phyloP scores from a whole-genome alignment of 2,888 invertebrate genomes.

The Ctenicera cuprea region DNA sequence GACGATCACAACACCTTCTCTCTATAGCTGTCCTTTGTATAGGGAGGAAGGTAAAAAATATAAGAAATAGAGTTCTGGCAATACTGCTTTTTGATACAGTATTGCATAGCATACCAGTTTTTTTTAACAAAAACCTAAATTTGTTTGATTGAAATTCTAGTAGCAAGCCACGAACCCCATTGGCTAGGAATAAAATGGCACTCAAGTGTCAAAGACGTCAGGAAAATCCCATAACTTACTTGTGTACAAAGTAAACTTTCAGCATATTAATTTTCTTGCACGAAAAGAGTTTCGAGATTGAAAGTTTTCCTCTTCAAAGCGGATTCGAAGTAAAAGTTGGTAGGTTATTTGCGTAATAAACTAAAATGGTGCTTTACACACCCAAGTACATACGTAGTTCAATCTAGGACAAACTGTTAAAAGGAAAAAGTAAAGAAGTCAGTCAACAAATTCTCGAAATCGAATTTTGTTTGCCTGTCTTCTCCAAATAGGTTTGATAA shows the following conservation, averaged over 20 bases:
- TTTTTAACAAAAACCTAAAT: no score
- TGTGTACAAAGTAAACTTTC: conserved; percentile 11
- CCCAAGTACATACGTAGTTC: conserved; percentile 4
- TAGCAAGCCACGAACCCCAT: no score
- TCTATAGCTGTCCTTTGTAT: no score
- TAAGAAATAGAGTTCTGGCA: no score
- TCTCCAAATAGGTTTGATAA: conserved; percentile 11
- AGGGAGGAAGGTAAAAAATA: no score
- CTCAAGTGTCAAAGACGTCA: not conserved
- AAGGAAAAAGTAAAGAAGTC: conserved; percentile 24
- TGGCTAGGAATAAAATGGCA: not conserved
- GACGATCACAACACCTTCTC: no score
- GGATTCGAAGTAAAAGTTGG: not conserved
- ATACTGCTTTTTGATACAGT: no score
- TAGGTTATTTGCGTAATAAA: conserved; percentile 18
- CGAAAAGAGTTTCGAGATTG: conserved; percentile 4
- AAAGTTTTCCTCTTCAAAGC: conserved; percentile 1
- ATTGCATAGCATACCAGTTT: no score
- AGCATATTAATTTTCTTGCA: conserved; percentile 1
- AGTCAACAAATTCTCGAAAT: conserved; percentile 32
- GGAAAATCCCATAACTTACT: not conserved
- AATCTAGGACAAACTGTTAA: not conserved
- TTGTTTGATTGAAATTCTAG: conserved; percentile 3
- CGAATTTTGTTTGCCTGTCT: conserved; percentile 28
- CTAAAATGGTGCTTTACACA: conserved; percentile 12